Base-by-base conservation (phyloP, 1,140 invertebrate species). In the Drosophila oshimai region DNA sequence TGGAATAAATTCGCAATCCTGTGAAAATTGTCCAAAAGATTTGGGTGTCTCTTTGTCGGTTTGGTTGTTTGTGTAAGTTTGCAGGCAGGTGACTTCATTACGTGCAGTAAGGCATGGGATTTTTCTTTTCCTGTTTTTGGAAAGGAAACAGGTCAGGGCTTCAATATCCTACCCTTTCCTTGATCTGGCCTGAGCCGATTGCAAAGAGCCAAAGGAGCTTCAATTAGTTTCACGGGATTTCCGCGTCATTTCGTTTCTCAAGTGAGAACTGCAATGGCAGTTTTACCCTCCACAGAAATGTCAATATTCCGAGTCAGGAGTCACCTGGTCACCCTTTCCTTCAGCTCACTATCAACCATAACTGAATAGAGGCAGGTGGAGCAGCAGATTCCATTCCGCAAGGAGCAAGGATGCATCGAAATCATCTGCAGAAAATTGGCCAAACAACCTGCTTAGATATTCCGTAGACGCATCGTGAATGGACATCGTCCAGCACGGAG, bases 21-120 rank as follows among this genome's bases (percentile, higher is more conserved):
- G 54, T 42, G 53, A 84, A 76, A 80, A 47, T 80, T 86, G 72
- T 69, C 65, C 58, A 86, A 86, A 76, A 76, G 76, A 81, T 87
- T 81, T 81, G 34, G 39, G 42, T 24, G 24, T 28, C 42, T 2
- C 13, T 41, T n/a, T n/a, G n/a, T n/a, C n/a, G n/a, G 5, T 15
- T 6, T 7, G 22, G 6, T 6, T 6, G 26, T 12, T 20, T 12
- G 22, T 67, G 44, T 61, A 26, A 33, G 26, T 49, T 47, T 24
- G n/a, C n/a, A 74, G 64, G 69, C 42, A 45, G 45, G 39, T 55
- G 73, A 65, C 74, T 83, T 78, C 69, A 54, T 79, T 78, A 84
- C 79, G 78, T 83, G 78, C 78, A 79, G 29, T 49, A 18, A 67
- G 36, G 53, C 53, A 41, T 49, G n/a, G 71, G 31, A 67, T 67